Percentiles rank a stretch among this genome's conserved stretches.
These are phyloP conservation scores for Chymomyza costata DNA, from an alignment of 1,140 invertebrate species.

Conservation along the genomic window DNA sequence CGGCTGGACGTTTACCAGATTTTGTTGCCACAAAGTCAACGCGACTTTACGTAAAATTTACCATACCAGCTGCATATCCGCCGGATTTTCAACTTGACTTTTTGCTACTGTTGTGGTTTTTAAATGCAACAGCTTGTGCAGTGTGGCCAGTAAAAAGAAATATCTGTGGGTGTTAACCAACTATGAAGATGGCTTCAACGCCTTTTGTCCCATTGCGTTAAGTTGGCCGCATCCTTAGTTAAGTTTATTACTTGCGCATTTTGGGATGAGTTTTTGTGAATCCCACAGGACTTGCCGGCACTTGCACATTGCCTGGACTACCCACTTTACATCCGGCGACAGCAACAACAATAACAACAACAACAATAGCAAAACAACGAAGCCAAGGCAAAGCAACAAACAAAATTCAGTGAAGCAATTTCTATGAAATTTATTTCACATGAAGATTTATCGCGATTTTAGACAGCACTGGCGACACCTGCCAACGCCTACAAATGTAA, in stretches of 20 bases:
- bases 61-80: slow-evolving; percentile 59
- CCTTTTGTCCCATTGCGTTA: too few relatives aligned
- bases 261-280: slow-evolving; percentile 10
- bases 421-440: slow-evolving; percentile 76
- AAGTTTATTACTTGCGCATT: slow-evolving; percentile 59
- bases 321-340: slow-evolving; percentile 58
- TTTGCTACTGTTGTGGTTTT: slow-evolving; percentile 47
- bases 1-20: too few relatives aligned
- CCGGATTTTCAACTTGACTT: slow-evolving; percentile 64
- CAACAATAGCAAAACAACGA: slow-evolving; percentile 29
- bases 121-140: slow-evolving; percentile 64
- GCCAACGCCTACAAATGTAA: slow-evolving; percentile 76
- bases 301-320: slow-evolving; percentile 8
- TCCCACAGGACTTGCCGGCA: slow-evolving; percentile 53
- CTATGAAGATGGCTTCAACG: slow-evolving; percentile 4
- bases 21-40: too few relatives aligned
- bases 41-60: slow-evolving; percentile 15
- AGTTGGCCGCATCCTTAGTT: slow-evolving; percentile 1
- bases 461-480: slow-evolving; percentile 75
- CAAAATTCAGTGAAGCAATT: slow-evolving; percentile 75
- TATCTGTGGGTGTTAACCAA: slow-evolving; percentile 22
- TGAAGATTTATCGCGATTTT: slow-evolving; percentile 76
- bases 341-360: slow-evolving; percentile 13
- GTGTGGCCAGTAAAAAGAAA: slow-evolving; percentile 24
- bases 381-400: slow-evolving; percentile 62